These are phyloP conservation scores for Melanaphis sacchari DNA, from an alignment of 1,140 invertebrate species.

Conservation along the genomic window DNA sequence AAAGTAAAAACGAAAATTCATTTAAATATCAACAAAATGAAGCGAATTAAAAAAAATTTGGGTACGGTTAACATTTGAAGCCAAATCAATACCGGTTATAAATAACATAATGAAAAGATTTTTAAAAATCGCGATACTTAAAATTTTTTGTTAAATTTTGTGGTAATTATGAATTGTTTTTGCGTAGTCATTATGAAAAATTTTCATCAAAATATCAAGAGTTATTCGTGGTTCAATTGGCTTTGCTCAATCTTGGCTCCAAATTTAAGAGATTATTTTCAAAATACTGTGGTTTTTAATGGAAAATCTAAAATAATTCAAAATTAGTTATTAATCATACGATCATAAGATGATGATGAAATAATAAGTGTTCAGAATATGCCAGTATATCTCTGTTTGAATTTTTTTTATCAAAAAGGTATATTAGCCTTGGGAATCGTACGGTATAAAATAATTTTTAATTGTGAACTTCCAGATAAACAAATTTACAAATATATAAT, in stretches of 20 bases:
- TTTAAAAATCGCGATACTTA: slow-evolving; percentile 10
- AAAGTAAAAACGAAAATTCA: slow-evolving; percentile 28
- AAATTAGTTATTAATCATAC: slow-evolving; percentile 45
- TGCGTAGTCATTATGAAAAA: slow-evolving; percentile 61
- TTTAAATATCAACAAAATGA: slow-evolving; percentile 19
- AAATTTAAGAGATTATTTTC: slow-evolving; percentile 61
- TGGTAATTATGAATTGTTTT: slow-evolving; percentile 61
- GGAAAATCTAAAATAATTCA: not conserved
- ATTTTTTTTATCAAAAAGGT: slow-evolving; percentile 4
- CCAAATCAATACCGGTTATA: not conserved
- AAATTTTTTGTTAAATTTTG: slow-evolving; percentile 60
- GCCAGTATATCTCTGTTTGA: not conserved
- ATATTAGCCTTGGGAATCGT: slow-evolving; percentile 22
- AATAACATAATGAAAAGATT: slow-evolving; percentile 17
- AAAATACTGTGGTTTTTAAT: slow-evolving; percentile 54
- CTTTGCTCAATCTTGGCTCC: slow-evolving; percentile 60
- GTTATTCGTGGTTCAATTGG: slow-evolving; percentile 59
- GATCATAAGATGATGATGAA: not conserved
- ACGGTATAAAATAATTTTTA: not conserved
- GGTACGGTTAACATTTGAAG: not conserved
- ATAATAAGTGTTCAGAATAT: slow-evolving; percentile 59
- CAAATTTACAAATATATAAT: not conserved
- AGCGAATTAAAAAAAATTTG: not conserved
- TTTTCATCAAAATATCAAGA: slow-evolving; percentile 59
- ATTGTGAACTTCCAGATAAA: not conserved